phyloP scores from a whole-genome alignment of 1,140 invertebrate species.

The Acromyrmex heyeri region DNA sequence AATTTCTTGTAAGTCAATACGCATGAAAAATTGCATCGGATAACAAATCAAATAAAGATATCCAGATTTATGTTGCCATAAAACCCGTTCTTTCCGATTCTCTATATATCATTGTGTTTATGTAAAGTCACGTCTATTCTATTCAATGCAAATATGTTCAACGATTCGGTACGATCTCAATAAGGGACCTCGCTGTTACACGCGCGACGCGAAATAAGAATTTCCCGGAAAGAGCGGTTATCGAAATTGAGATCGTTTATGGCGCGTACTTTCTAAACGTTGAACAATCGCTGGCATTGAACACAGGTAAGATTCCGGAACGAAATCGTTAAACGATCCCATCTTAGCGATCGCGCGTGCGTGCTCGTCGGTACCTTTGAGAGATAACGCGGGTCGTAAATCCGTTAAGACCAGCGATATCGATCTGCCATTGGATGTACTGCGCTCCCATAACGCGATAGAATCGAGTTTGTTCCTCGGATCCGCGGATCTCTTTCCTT shows the following conservation, averaged over 20 bases:
- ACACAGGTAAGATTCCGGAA: constrained; percentile 66
- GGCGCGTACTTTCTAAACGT: constrained; percentile 40
- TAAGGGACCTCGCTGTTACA: constrained; percentile 24
- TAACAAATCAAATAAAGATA: background rate
- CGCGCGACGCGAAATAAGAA: constrained; percentile 26
- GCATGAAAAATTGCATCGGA: background rate
- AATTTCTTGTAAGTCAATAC: constrained; percentile 4
- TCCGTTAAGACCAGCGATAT: constrained; percentile 74
- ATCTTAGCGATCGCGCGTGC: constrained; percentile 64
- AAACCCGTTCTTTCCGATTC: background rate
- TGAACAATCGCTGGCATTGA: constrained; percentile 70
- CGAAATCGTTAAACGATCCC: constrained; percentile 74
- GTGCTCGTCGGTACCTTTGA: constrained; percentile 74
- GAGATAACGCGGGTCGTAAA: constrained; percentile 76
- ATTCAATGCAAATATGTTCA: constrained; percentile 59
- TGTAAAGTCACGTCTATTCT: constrained; percentile 20
- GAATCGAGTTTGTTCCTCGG: constrained; percentile 67
- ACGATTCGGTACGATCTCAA: constrained; percentile 54
- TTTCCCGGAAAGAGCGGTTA: constrained; percentile 52
- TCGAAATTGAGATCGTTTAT: constrained; percentile 68
- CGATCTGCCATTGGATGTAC: constrained; percentile 72
- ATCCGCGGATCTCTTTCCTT: constrained; percentile 40
- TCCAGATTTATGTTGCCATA: constrained; percentile 7
- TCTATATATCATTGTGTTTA: constrained; percentile 18
- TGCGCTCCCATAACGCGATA: constrained; percentile 59